A percentile compares a stretch with the other conserved stretches of the same genome.
These are phyloP conservation scores for Reticulitermes lucifugus DNA, from an alignment of 2,888 invertebrate genomes.

Conservation along the genomic window DNA sequence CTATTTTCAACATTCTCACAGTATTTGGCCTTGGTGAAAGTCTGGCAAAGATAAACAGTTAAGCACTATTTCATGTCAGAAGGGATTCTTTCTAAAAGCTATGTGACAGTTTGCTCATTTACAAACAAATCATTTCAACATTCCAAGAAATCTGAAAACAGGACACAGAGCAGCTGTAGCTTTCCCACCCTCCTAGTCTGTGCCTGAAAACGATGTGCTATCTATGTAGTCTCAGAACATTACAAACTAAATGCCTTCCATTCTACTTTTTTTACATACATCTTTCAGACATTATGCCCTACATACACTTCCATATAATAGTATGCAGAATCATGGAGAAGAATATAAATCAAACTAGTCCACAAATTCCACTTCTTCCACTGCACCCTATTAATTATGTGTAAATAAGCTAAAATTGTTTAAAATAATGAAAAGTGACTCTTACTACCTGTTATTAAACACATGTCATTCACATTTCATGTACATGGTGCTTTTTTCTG, in stretches of 20 bases:
- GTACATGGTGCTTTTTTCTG: too few relatives aligned
- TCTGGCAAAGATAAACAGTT: constrained; percentile 7
- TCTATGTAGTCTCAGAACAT: not conserved
- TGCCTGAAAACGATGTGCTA: not conserved
- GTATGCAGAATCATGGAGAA: too few relatives aligned
- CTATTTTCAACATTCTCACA: constrained; percentile 8
- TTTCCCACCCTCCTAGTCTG: not conserved
- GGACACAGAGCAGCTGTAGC: not conserved
- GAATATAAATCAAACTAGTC: too few relatives aligned
- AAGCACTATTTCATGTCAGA: constrained; percentile 16
- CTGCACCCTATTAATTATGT: too few relatives aligned
- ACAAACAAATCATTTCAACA: constrained; percentile 31
- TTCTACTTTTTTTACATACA: not conserved
- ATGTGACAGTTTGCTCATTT: not conserved
- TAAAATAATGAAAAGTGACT: too few relatives aligned
- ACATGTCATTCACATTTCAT: too few relatives aligned
- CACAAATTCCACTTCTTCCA: too few relatives aligned
- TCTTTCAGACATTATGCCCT: too few relatives aligned
- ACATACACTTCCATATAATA: too few relatives aligned
- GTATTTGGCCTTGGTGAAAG: constrained; percentile 25
- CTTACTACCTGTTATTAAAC: too few relatives aligned
- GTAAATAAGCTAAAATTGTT: too few relatives aligned
- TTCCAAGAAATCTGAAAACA: not conserved
- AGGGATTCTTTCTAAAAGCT: constrained; percentile 11
- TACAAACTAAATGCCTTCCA: not conserved